Evolutionary conservation across 2,113 vertebrate species (phyloP).

Genomic region (Antigone vipio): DNA sequence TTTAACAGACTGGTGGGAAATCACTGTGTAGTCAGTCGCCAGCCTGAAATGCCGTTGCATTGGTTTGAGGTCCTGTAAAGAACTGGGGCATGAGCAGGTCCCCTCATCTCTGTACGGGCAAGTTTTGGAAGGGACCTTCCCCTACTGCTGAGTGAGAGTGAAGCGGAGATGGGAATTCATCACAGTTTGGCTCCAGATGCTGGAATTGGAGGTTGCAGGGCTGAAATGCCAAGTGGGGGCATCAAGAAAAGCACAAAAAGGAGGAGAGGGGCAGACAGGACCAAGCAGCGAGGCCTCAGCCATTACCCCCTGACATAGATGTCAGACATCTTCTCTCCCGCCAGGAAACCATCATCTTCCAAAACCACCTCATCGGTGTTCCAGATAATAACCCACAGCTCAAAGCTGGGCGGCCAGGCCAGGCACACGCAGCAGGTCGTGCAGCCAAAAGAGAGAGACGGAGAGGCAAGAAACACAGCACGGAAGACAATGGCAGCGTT

Average conservation of each 20-base stretch:
- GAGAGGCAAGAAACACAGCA: conserved; percentile 22
- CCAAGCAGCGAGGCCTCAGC: background rate
- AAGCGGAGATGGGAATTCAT: background rate
- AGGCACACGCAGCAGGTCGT: background rate
- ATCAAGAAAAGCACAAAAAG: background rate
- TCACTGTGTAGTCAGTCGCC: background rate
- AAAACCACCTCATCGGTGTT: conserved; percentile 79
- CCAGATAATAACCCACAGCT: conserved; percentile 79
- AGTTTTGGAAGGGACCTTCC: background rate
- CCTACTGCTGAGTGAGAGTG: background rate
- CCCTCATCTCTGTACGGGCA: background rate
- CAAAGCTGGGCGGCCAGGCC: conserved; percentile 73
- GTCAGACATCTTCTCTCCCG: conserved; percentile 84
- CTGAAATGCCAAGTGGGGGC: background rate
- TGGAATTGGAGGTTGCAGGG: background rate
- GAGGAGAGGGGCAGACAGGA: conserved; percentile 56
- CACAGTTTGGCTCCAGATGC: rapidly evolving
- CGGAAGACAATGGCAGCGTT: background rate
- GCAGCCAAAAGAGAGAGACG: conserved; percentile 33
- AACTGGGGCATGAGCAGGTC: background rate
- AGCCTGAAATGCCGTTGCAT: rapidly evolving
- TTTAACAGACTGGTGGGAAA: background rate
- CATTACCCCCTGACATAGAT: conserved; percentile 84
- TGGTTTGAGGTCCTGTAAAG: background rate
- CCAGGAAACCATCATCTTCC: conserved; percentile 83